Conservation (phyloP, 2,888 invertebrate genomes). For the Mythimna lalbum region DNA sequence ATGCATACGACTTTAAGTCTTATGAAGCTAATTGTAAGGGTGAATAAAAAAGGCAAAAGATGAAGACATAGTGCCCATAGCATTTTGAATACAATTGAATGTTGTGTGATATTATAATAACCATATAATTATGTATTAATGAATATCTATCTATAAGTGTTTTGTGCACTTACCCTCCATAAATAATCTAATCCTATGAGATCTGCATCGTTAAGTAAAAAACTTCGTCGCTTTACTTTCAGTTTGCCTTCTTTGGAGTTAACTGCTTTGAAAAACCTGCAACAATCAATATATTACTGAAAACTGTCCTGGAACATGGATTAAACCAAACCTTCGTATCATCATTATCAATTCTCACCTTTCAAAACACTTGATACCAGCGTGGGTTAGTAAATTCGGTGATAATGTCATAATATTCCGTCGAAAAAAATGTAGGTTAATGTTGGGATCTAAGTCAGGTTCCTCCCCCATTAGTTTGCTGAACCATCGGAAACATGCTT, state of each 20-base stretch:
- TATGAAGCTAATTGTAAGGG: not conserved
- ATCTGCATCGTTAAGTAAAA: slow-evolving; percentile 97
- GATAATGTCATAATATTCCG: slow-evolving; percentile 97
- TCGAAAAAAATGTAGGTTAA: slow-evolving; percentile 98
- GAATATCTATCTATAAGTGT: not conserved
- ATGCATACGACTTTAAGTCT: not conserved
- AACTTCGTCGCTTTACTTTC: slow-evolving; percentile 95
- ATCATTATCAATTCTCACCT: slow-evolving; percentile 77
- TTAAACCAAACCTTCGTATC: not conserved
- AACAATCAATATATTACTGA: slow-evolving; percentile 48
- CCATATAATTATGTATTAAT: not conserved
- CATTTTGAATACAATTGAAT: not conserved
- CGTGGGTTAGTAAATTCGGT: slow-evolving; percentile 97
- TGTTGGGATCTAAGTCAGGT: slow-evolving; percentile 98
- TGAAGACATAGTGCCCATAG: too few species aligned
- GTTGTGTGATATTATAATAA: not conserved
- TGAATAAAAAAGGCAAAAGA: too few species aligned
- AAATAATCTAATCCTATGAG: slow-evolving; percentile 99
- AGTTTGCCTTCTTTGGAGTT: slow-evolving; percentile 98
- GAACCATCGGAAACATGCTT: slow-evolving; percentile 99
- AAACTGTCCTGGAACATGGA: not conserved
- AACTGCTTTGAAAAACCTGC: slow-evolving; percentile 97
- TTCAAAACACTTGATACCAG: slow-evolving; percentile 97
- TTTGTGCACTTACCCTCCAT: slow-evolving; percentile 93
- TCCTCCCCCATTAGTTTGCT: slow-evolving; percentile 99